Percentiles rank a stretch among this genome's conserved stretches.
Conservation (phyloP, 2,797 vertebrate species). For the Macroramphosus scolopax region DNA sequence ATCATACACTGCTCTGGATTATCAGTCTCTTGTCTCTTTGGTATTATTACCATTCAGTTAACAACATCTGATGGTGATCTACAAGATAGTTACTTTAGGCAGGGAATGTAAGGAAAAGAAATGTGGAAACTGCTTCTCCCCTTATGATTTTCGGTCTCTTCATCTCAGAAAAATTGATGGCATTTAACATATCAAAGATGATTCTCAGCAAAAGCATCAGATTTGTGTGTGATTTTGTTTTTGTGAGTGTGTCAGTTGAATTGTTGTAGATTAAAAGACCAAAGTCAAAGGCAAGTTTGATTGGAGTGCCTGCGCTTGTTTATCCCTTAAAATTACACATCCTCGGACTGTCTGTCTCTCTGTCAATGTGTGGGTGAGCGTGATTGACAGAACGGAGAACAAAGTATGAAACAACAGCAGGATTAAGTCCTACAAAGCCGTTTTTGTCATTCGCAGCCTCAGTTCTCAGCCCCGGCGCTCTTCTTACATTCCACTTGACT, state of each 20-base stretch:
- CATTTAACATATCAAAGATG: not conserved
- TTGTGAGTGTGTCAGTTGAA: conserved; percentile 10
- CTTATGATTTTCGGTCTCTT: conserved; percentile 4
- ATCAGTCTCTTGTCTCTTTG: conserved; percentile 23
- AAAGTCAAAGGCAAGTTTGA: no score
- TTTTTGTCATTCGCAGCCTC: conserved; percentile 14
- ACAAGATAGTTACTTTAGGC: conserved; percentile 19
- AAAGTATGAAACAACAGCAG: conserved; percentile 3
- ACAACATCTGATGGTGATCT: conserved; percentile 12
- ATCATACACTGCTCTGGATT: conserved; percentile 24
- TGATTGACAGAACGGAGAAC: not conserved
- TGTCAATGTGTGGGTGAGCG: conserved; percentile 1
- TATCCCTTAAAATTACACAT: no score
- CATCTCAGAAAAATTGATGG: not conserved
- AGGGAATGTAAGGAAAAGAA: conserved; percentile 8
- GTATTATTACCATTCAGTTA: conserved; percentile 27
- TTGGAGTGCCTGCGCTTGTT: no score
- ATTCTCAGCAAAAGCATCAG: not conserved
- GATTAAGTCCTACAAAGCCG: not conserved
- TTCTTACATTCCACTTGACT: conserved; percentile 1
- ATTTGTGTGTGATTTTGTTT: conserved; percentile 12
- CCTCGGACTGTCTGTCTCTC: not conserved
- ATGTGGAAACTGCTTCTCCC: not conserved
- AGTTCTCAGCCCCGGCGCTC: conserved; percentile 2
- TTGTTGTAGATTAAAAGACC: conserved; percentile 11